These are phyloP conservation scores for Lanistes nyassanus DNA, from an alignment of 1,140 invertebrate species.

Conservation along the genomic window DNA sequence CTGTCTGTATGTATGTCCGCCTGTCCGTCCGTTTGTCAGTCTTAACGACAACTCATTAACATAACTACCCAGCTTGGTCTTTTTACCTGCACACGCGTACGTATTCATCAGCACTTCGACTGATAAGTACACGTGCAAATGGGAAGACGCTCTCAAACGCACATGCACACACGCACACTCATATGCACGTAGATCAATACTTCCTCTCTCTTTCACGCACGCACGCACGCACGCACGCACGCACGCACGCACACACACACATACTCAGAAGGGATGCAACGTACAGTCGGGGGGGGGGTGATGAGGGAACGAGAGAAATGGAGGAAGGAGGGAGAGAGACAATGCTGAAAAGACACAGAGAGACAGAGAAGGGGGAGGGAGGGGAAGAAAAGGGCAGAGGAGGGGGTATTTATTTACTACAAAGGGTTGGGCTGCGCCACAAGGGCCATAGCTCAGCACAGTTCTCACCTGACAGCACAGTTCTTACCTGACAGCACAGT, in stretches of 20 bases:
- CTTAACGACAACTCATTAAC: too few species aligned
- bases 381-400: not conserved
- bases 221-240: constrained; percentile 32
- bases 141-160: not conserved
- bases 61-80: not conserved
- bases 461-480: too few species aligned
- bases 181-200: constrained; percentile 3
- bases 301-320: not conserved
- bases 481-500: too few species aligned
- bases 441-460: too few species aligned
- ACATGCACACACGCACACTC: constrained; percentile 8
- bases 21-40: not conserved
- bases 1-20: not conserved
- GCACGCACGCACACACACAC: constrained; percentile 29
- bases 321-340: not conserved
- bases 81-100: not conserved
- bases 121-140: not conserved
- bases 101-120: not conserved
- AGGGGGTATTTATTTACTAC: too few species aligned
- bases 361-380: not conserved
- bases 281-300: not conserved
- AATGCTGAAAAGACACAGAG: not conserved
- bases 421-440: too few species aligned
- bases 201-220: constrained; percentile 6
- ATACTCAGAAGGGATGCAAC: not conserved